A percentile compares a stretch with the other conserved stretches of the same genome.
These are phyloP conservation scores for Druon quercuslanigerum DNA, from an alignment of 1,140 invertebrate species.

Conservation along the genomic window DNA sequence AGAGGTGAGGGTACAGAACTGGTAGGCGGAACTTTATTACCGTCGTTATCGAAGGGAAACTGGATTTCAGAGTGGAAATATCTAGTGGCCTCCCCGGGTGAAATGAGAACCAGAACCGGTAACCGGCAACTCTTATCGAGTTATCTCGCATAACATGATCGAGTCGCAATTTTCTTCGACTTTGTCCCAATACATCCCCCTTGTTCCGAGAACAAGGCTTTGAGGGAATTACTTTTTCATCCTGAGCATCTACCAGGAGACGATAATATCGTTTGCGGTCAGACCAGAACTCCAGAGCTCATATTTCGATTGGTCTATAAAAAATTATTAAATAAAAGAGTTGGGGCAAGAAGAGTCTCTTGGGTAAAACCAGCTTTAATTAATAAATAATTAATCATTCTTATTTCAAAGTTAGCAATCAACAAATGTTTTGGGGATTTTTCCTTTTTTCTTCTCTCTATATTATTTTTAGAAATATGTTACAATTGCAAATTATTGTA, in stretches of 20 bases:
- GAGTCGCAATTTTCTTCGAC: slow-evolving; percentile 49
- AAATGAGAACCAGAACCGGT: slow-evolving; percentile 34
- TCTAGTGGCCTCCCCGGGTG: slow-evolving; percentile 30
- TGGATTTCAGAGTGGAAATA: slow-evolving; percentile 53
- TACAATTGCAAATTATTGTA: no score
- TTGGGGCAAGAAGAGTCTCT: background rate
- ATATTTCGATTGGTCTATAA: background rate
- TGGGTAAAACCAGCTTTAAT: no score
- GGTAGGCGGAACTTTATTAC: slow-evolving; percentile 58
- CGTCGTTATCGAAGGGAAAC: slow-evolving; percentile 57
- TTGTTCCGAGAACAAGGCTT: slow-evolving; percentile 8
- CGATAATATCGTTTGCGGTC: background rate
- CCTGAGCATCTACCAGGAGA: background rate
- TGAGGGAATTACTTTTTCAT: slow-evolving; percentile 34
- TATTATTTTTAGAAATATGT: no score
- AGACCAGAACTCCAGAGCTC: slow-evolving; percentile 2
- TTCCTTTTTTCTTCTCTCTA: no score
- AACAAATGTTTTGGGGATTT: no score
- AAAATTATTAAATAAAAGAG: background rate
- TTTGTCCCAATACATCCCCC: background rate
- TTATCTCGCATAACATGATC: slow-evolving; percentile 50
- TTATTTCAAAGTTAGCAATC: no score
- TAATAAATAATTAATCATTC: no score
- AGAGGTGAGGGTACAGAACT: slow-evolving; percentile 42
- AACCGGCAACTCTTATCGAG: slow-evolving; percentile 53